Conservation (phyloP, 1,140 invertebrate species). For the Samia ricini region DNA sequence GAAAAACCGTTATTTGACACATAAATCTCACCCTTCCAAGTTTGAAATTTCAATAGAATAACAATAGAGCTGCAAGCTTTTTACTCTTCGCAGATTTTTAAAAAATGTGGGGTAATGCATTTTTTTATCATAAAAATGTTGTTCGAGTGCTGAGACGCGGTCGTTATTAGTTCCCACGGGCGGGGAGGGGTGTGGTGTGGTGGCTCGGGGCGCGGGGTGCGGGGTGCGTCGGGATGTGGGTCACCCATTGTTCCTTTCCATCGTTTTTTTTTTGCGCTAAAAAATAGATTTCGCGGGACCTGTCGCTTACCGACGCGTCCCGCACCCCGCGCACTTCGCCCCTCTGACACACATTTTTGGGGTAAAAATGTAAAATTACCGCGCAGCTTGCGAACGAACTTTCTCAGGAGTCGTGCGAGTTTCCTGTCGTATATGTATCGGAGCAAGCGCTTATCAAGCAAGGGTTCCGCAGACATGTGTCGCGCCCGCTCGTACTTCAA, state of each 20-base stretch:
- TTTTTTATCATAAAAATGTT: constrained; percentile 65
- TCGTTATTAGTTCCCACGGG: constrained; percentile 75
- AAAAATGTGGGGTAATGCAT: constrained; percentile 74
- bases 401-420: constrained; percentile 48
- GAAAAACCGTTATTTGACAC: constrained; percentile 72
- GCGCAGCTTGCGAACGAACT: constrained; percentile 64
- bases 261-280: constrained; percentile 73
- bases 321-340: constrained; percentile 27
- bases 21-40: constrained; percentile 74
- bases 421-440: constrained; percentile 40
- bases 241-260: constrained; percentile 63
- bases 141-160: constrained; percentile 51
- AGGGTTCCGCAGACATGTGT: constrained; percentile 38
- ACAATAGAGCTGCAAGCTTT: constrained; percentile 64
- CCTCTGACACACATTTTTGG: constrained; percentile 70
- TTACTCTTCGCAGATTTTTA: constrained; percentile 54
- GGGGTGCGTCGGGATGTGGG: constrained; percentile 56
- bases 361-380: constrained; percentile 65
- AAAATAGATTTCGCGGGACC: constrained; percentile 68
- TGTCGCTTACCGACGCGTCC: constrained; percentile 43
- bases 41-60: constrained; percentile 71
- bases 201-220: no score
- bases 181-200: no score
- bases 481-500: constrained; percentile 33
- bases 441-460: constrained; percentile 40